Base-by-base conservation (phyloP, 2,888 invertebrate species). In the Chloromyia formosa region DNA sequence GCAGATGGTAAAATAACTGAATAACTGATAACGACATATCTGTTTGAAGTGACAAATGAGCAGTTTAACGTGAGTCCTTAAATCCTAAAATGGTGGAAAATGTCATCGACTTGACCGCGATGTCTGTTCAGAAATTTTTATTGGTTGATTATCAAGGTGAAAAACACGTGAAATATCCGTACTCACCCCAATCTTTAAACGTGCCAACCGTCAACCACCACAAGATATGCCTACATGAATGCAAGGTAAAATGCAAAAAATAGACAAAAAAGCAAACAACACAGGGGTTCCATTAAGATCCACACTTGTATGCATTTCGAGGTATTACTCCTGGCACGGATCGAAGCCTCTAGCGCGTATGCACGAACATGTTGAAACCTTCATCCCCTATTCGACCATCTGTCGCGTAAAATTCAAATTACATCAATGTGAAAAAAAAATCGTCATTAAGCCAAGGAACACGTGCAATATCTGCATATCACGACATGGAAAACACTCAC, bases 381-480 rank as follows among this genome's bases (percentile, higher is more conserved):
- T 62, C 76, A 75, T 77, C 76, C 76, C 76, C 75, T 75, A 77
- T 77, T 73, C 64, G 76, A 75, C 76, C 76, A 77, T 77, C 76
- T 77, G 76, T 77, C 76, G 75, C 74, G 76, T 64, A 71, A 75
- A 74, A 75, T 74, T 75, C 75, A 75, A 75, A 75, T 73, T 69
- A 72, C 74, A 60, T 73, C 73, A 73, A 58, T 40, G 35, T 40
- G 20, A 73, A 54, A 71, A 54, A 71, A 73, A 75, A 68, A 68
- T 61, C 73, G 73, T 75, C 74, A 76, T 76, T 75, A 75, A 72
- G 35, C 58, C 69, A 71, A 75, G 61, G 77, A 77, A 77, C 77
- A 77, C 77, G 77, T 77, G 77, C 77, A 77, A 75, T 75, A 77
- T 77, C 77, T 77, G 77, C 77, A 77, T 77, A 77, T 77, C 77